Evolutionary conservation across 2,797 vertebrate species (phyloP).

Genomic region (Poecilia velifera): DNA sequence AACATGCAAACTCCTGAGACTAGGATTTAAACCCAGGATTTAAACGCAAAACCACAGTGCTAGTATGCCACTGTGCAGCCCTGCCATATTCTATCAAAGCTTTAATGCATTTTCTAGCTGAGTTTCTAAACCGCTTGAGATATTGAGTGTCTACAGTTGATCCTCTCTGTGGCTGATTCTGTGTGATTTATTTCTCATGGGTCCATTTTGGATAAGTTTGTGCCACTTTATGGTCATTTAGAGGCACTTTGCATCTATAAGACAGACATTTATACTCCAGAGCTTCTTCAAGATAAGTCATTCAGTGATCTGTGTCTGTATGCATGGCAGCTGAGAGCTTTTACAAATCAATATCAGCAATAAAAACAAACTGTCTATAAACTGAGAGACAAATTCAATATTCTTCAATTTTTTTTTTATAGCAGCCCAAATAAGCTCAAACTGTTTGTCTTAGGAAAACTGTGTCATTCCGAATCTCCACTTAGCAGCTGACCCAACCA

Average conservation of each 20-base stretch:
- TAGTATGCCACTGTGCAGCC: not conserved
- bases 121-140: not conserved
- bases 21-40: not conserved
- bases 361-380: conserved; percentile 16
- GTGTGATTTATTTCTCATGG: not conserved
- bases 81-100: not conserved
- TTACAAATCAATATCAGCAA: not conserved
- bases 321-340: not conserved
- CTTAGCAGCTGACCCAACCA: conserved; percentile 1
- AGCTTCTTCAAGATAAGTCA: not conserved
- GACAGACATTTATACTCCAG: not conserved
- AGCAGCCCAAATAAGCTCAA: not conserved
- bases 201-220: not conserved
- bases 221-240: not conserved
- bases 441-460: not conserved
- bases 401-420: not conserved
- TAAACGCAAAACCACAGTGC: not conserved
- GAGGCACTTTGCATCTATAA: not conserved
- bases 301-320: conserved; percentile 3
- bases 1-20: not conserved
- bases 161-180: not conserved
- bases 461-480: conserved; percentile 6
- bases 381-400: not conserved
- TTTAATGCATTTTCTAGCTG: not conserved
- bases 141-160: not conserved